Conservation (phyloP, 2,113 vertebrate species). For the Coregonus clupeaformis region DNA sequence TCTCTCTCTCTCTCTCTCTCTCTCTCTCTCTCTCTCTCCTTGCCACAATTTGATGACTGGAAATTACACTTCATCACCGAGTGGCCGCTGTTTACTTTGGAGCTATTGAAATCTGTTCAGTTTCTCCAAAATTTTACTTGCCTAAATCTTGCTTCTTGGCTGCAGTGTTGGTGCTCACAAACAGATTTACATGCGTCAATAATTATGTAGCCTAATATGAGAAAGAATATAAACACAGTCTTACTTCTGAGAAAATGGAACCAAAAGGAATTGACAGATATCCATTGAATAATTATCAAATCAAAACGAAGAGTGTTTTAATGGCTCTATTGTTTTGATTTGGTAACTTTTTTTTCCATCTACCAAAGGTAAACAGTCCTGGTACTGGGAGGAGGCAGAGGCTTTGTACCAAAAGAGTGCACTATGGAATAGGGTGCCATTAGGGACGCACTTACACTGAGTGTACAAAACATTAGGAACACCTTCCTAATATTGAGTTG, state of each 20-base stretch:
- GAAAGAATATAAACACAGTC: slow-evolving; percentile 22
- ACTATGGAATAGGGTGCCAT: too few species aligned
- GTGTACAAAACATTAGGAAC: too few species aligned
- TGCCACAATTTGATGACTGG: slow-evolving; percentile 58
- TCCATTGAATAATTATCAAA: background rate
- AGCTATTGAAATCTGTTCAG: slow-evolving; percentile 59
- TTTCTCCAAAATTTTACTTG: slow-evolving; percentile 58
- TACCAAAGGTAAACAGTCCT: background rate
- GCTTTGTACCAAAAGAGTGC: background rate
- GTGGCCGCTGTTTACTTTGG: slow-evolving; percentile 62
- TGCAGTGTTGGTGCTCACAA: slow-evolving; percentile 3
- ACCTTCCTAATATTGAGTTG: too few species aligned
- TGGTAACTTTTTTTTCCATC: background rate
- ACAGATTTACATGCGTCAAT: slow-evolving; percentile 13
- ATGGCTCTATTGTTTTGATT: background rate
- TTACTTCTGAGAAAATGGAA: slow-evolving; percentile 20
- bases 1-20: slow-evolving; percentile 21
- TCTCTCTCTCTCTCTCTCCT: slow-evolving; percentile 46
- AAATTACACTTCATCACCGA: slow-evolving; percentile 71
- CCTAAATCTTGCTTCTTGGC: background rate
- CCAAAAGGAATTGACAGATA: background rate
- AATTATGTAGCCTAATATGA: background rate
- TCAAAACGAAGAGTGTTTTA: background rate
- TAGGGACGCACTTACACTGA: too few species aligned
- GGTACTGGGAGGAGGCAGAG: background rate